Evolutionary conservation across 2,888 invertebrate species (phyloP), one percentile per base, ranked within the genome.

Genomic region (Volucella inflata): DNA sequence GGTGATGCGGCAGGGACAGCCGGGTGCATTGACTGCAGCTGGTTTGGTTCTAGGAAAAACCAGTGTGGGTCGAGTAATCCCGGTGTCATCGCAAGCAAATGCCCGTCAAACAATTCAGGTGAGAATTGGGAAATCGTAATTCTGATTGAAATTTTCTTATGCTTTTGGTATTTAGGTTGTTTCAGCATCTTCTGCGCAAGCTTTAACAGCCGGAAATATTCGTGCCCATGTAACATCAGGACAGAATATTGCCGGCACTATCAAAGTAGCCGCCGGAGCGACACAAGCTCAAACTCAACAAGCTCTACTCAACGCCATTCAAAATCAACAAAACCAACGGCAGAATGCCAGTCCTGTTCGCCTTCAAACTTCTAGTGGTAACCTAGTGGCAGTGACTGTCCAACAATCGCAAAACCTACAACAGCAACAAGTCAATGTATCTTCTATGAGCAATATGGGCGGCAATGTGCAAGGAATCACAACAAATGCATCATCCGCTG

Each of bases 1-100:
- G 89, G 95, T 95, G 11, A 94, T 95, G 91, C 94, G 95, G 84
- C 94, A 95, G 74, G 94, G 94, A 0, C 92, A 91, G 65, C 94
- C 93, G 67, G 93, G 90, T 4, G 88, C 90, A 1, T 72, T 90
- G 50, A 88, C 90, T 10, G 87, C 90, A 1, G 88, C 92, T 75
- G 94, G 94, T 9, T 89, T 91, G 36, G 94, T 95, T 12, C 89
- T 95, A 64, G 93, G 95, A 0, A 95, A 95, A 89, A 93, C 93
- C 0, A 93, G 94, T 59, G 93, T 94, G 17, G 93, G 94, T 0
- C 93, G 95, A 38, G 94, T 95, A 2, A 95, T 95, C 88, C 95
- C 95, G 1, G 94, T 95, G 0, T 94, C 94, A 30, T 93, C 93
- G 1, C 93, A 93, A 87, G 89, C 91, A 87, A 85, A 93, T 92